Percentiles rank a stretch among this genome's conserved stretches.
phyloP scores from a whole-genome alignment of 2,113 vertebrate genomes.

The Pelvicachromis taeniatus region DNA sequence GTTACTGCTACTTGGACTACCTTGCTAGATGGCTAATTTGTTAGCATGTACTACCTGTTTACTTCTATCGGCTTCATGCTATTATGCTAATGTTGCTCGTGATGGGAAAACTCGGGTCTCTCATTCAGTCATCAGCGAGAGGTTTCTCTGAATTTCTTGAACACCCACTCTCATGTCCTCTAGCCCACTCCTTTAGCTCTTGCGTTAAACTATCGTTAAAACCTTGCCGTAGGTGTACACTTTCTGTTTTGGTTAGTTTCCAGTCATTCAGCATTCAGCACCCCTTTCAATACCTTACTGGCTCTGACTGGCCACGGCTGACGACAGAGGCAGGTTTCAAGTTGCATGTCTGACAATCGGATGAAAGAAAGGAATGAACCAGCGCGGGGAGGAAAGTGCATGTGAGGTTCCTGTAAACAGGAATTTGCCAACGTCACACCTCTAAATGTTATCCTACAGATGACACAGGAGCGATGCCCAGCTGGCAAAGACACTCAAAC shows the following conservation, averaged over 20 bases:
- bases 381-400: fast-evolving
- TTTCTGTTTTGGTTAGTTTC: not conserved
- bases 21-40: not conserved
- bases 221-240: not conserved
- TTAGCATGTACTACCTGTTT: not conserved
- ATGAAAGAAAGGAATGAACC: not conserved
- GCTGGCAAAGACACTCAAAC: not conserved
- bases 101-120: not conserved
- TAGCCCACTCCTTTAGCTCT: not conserved
- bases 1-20: not conserved
- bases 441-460: not conserved
- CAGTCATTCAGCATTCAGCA: not conserved
- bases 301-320: not conserved
- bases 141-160: not conserved
- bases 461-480: not conserved
- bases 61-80: fast-evolving
- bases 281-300: fast-evolving
- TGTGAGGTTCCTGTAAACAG: not conserved
- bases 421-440: not conserved
- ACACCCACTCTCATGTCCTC: not conserved
- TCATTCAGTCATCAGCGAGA: not conserved
- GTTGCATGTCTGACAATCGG: not conserved
- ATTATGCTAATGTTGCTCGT: not conserved
- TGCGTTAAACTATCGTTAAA: not conserved
- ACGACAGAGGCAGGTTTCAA: not conserved